These are phyloP conservation scores for Athripsodes cinereus DNA, from an alignment of 2,888 invertebrate genomes.

Conservation along the genomic window DNA sequence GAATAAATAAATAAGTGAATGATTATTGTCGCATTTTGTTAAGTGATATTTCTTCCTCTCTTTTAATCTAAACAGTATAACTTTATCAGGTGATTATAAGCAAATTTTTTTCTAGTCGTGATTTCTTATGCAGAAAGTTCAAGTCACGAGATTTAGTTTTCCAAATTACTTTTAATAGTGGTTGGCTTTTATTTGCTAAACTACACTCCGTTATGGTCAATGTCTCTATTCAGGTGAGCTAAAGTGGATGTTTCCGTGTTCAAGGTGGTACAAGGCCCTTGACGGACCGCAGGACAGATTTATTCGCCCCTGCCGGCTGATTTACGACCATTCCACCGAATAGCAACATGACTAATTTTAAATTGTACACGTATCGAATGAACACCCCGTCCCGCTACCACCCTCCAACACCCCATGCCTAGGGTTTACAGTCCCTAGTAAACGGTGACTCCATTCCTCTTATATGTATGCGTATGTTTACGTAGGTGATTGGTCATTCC, in stretches of 20 bases:
- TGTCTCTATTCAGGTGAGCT: background rate
- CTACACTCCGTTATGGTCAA: too few relatives aligned
- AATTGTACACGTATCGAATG: conserved; percentile 26
- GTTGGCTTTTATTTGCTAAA: too few relatives aligned
- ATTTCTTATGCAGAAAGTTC: too few relatives aligned
- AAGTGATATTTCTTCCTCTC: too few relatives aligned
- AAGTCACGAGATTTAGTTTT: too few relatives aligned
- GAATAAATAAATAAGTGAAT: too few relatives aligned
- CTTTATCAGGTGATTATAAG: too few relatives aligned
- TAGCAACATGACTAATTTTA: conserved; percentile 28
- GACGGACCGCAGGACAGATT: conserved; percentile 25
- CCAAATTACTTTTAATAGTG: too few relatives aligned
- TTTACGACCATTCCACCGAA: conserved; percentile 24
- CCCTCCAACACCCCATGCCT: background rate
- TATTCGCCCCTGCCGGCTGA: conserved; percentile 26
- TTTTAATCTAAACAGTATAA: too few relatives aligned
- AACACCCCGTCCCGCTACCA: conserved; percentile 2
- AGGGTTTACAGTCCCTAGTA: background rate
- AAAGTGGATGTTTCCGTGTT: background rate
- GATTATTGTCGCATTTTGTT: too few relatives aligned
- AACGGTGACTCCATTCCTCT: background rate
- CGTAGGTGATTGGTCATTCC: too few relatives aligned
- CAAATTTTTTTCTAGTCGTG: too few relatives aligned
- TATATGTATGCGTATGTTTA: background rate
- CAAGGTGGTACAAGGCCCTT: conserved; percentile 15